Evolutionary conservation across 2,113 vertebrate species (phyloP).

Genomic region (Pomatostomus ruficeps): DNA sequence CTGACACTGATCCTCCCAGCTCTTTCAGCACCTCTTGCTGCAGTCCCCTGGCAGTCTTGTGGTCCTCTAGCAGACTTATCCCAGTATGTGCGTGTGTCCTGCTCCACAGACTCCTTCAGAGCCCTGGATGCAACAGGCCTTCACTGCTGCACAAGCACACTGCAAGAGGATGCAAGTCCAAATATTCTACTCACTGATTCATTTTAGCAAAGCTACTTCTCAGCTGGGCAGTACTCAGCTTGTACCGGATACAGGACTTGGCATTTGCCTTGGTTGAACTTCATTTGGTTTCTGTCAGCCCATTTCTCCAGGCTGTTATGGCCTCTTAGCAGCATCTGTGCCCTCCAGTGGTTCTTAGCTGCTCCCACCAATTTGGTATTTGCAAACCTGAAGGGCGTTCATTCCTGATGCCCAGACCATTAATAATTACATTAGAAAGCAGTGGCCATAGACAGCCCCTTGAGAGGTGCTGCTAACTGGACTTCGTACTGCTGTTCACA

Average conservation of each 20-base stretch:
- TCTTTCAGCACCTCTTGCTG: neutral
- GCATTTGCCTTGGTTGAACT: neutral
- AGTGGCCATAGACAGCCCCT: neutral
- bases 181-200: neutral
- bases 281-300: neutral
- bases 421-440: neutral
- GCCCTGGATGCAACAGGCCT: neutral
- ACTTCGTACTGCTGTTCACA: neutral
- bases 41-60: neutral
- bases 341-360: neutral
- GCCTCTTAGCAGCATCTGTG: neutral
- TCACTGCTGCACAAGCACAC: neutral
- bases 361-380: neutral
- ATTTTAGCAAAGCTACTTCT: neutral
- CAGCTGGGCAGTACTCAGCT: neutral
- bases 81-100: neutral
- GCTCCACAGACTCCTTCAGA: neutral
- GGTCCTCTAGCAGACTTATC: neutral
- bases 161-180: neutral
- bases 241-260: neutral
- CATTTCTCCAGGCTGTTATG: neutral
- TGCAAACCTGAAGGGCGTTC: neutral
- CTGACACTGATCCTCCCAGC: neutral
- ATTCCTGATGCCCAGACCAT: neutral
- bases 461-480: neutral